Base-by-base conservation (phyloP, 92 coral and sea anemone species). In the Zoanthus gigantus region DNA sequence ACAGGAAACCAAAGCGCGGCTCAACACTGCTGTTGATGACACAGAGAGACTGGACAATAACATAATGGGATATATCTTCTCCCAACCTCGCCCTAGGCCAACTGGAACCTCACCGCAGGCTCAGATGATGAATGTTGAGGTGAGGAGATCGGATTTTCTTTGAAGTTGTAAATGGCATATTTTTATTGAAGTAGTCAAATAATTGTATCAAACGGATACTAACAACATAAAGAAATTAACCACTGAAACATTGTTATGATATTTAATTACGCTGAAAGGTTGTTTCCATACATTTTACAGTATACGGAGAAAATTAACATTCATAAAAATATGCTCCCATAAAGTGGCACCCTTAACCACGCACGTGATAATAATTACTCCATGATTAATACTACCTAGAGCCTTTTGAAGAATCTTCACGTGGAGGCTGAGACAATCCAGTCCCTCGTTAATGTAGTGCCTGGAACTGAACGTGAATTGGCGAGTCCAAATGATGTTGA, bases 361-460 rank as follows among this genome's bases (percentile, higher is more conserved):
- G 56, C 56, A 50, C 9, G 2, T 50, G 0, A 50, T 11, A 50
- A 7, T 50, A 13, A 58, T 58, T 15, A 58, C 66, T 3, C 11
- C 56, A 11, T 66, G 31, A 66, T 66, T n/a, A 16, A 32, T 54
- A 6, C 86, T 37, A 37, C 42, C 42, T 78, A 95, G 99, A 90
- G 94, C 44, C 94, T 97, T 34, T 79, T 97, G 72, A 91, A 86
- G 47, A 94, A 94, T 88, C 92, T 97, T 8, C 88, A 94, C 80
- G 89, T 96, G 13, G 99, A 97, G 82, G 98, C 99, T 10, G 94
- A 93, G 79, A 96, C 97, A 47, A 95, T 97, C 78, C 95, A 95
- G 78, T 87, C 92, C 54, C 94, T 97, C 18, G 96, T 94, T 2
- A 95, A 93, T 72, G 95, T 81, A 31, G 94, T 97, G n/a, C 89